phyloP scores from a whole-genome alignment of 2,797 vertebrate genomes.

The Serranus cabrilla region DNA sequence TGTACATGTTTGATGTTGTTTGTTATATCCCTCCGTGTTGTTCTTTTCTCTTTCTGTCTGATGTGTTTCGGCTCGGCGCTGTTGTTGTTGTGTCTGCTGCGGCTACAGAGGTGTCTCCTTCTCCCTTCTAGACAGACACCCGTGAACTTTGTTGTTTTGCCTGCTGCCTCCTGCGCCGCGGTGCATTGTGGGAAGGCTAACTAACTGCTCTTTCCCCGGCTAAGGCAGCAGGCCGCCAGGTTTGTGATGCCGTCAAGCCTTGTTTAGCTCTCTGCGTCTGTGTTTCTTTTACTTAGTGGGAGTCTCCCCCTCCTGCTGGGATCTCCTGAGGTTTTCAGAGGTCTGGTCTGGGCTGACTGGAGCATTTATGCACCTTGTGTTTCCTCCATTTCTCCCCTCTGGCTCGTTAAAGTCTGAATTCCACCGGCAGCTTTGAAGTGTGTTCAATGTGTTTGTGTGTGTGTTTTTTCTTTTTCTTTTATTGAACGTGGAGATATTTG shows the following conservation, averaged over 20 bases:
- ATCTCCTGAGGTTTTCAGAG: constrained; percentile 65
- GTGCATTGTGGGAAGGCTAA: constrained; percentile 61
- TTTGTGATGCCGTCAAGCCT: constrained; percentile 38
- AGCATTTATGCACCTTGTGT: constrained; percentile 75
- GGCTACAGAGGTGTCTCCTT: constrained; percentile 50
- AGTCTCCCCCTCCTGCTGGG: constrained; percentile 55
- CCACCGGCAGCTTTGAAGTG: constrained; percentile 81
- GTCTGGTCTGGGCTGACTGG: constrained; percentile 64
- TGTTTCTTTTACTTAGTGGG: constrained; percentile 35
- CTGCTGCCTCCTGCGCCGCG: constrained; percentile 20
- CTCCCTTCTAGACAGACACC: constrained; percentile 43
- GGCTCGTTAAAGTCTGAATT: constrained; percentile 81
- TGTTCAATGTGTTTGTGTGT: constrained; percentile 55
- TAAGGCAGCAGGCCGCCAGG: constrained; percentile 17
- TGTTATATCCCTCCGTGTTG: constrained; percentile 50
- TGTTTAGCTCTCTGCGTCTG: constrained; percentile 21
- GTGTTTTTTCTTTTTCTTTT: constrained; percentile 50
- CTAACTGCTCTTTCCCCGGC: constrained; percentile 20
- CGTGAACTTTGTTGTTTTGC: constrained; percentile 48
- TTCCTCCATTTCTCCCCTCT: constrained; percentile 68
- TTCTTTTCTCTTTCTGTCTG: constrained; percentile 25
- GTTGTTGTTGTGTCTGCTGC: constrained; percentile 56
- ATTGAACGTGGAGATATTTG: constrained; percentile 69
- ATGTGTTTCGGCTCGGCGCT: constrained; percentile 45
- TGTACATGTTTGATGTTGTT: constrained; percentile 72